These are phyloP conservation scores for Epinephelus awoara DNA, from an alignment of 2,797 vertebrate species.

Conservation along the genomic window DNA sequence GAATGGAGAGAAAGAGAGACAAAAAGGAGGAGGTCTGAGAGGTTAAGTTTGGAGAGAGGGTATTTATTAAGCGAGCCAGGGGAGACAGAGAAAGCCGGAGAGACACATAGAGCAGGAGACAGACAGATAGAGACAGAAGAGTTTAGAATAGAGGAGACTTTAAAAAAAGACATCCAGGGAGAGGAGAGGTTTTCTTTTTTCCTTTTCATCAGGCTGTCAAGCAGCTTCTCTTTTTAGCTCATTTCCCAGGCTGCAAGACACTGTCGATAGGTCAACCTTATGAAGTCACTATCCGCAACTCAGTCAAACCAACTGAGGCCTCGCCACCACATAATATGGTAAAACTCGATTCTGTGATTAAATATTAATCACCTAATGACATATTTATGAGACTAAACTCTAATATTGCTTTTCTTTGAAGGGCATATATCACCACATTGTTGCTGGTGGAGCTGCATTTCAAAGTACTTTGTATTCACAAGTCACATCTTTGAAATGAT, in stretches of 20 bases:
- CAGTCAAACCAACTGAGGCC: constrained; percentile 49
- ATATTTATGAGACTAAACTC: constrained; percentile 65
- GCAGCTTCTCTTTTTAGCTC: constrained; percentile 49
- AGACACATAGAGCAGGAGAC: constrained; percentile 29
- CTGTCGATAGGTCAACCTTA: constrained; percentile 59
- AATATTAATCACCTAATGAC: constrained; percentile 56
- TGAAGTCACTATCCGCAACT: constrained; percentile 47
- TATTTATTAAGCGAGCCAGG: constrained; percentile 60
- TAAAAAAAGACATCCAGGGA: constrained; percentile 47
- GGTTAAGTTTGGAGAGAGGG: constrained; percentile 49
- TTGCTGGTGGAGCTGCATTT: constrained; percentile 22
- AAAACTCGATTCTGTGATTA: constrained; percentile 40
- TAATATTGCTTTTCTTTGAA: constrained; percentile 55
- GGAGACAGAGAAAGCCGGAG: constrained; percentile 35
- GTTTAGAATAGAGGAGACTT: constrained; percentile 37
- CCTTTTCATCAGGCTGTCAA: constrained; percentile 49
- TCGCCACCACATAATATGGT: constrained; percentile 25
- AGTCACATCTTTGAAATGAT: background rate
- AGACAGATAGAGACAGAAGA: constrained; percentile 39
- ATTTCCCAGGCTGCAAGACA: constrained; percentile 50
- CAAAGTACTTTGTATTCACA: background rate
- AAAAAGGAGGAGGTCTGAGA: constrained; percentile 40
- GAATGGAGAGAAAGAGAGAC: background rate
- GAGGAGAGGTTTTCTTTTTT: constrained; percentile 27
- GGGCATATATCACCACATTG: constrained; percentile 6